Conservation (phyloP, 1,140 invertebrate species). For the Saccostrea glomerata region DNA sequence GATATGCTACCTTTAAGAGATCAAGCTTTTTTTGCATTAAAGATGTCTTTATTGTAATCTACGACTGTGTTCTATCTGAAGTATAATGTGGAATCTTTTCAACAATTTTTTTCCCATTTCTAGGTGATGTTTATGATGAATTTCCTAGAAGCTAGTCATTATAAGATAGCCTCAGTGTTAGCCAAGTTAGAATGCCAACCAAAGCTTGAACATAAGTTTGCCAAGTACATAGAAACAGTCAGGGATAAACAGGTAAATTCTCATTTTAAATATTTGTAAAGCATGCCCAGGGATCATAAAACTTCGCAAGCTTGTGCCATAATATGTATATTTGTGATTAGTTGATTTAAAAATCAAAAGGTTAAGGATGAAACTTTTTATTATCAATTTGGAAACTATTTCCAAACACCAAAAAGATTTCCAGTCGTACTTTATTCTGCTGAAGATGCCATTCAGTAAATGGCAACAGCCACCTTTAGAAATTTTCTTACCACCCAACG, state of each 20-base stretch:
- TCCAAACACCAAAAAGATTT: no score
- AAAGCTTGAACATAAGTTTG: conserved; percentile 86
- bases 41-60: no score
- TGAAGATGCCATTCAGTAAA: no score
- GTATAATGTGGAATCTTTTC: background rate
- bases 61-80: no score
- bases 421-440: no score
- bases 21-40: no score
- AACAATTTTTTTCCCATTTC: conserved; percentile 57
- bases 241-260: conserved; percentile 88
- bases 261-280: no score
- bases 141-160: conserved; percentile 93
- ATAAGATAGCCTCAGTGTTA: conserved; percentile 90
- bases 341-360: background rate
- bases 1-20: no score
- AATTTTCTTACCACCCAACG: background rate
- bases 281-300: background rate
- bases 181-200: conserved; percentile 89
- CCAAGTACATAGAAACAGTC: conserved; percentile 90
- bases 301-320: background rate
- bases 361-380: background rate
- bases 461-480: background rate
- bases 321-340: background rate
- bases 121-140: conserved; percentile 95
- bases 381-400: background rate